Percentiles rank a stretch among this genome's conserved stretches.
Evolutionary conservation across 2,113 vertebrate species (phyloP).

Genomic region (Macrotus californicus): DNA sequence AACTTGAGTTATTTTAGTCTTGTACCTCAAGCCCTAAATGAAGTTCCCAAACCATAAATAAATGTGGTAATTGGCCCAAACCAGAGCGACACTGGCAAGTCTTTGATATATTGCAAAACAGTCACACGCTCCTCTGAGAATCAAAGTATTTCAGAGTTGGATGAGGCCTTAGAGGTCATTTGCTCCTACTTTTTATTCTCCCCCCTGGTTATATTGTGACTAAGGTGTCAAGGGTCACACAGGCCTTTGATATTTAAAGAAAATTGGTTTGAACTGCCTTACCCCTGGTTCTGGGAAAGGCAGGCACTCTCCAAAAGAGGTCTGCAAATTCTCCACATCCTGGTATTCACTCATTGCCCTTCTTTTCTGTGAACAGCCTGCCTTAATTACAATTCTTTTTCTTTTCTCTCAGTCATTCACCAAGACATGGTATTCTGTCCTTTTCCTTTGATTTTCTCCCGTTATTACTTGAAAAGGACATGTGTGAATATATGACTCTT

Average conservation of each 20-base stretch:
- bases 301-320: not conserved
- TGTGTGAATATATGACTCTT: not conserved
- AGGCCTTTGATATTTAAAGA: constrained; percentile 65
- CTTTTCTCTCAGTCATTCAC: not conserved
- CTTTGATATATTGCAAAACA: constrained; percentile 57
- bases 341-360: not conserved
- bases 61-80: constrained; percentile 64
- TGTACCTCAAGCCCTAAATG: constrained; percentile 48
- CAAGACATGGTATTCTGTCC: not conserved
- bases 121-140: constrained; percentile 32
- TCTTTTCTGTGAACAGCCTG: not conserved
- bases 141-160: constrained; percentile 45
- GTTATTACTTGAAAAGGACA: not conserved
- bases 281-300: not conserved
- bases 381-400: not conserved
- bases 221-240: constrained; percentile 42
- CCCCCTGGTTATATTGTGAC: constrained; percentile 48
- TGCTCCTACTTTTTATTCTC: not conserved
- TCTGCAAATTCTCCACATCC: not conserved
- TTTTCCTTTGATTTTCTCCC: not conserved
- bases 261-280: constrained; percentile 65
- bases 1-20: constrained; percentile 66
- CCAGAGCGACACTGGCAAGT: not conserved
- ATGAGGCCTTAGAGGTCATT: constrained; percentile 38
- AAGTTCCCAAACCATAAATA: constrained; percentile 69